Conservation (phyloP, 2,888 invertebrate genomes). For the Dicranocentrus wangi region DNA sequence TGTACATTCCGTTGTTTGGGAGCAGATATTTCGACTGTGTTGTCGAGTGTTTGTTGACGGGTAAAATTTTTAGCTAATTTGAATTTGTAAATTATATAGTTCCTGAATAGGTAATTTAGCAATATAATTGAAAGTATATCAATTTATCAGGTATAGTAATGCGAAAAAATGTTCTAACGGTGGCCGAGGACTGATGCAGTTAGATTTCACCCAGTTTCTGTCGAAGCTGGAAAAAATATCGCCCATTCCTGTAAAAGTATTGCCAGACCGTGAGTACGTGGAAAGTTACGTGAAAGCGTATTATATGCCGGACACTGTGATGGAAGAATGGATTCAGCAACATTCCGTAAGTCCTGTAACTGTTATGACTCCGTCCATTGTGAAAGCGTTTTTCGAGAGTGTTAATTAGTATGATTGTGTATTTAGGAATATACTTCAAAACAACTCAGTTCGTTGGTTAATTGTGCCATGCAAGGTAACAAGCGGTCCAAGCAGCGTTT, state of each 20-base stretch:
- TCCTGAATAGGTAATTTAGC: background rate
- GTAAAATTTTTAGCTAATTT: conserved; percentile 76
- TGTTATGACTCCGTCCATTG: background rate
- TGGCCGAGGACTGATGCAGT: conserved; percentile 96
- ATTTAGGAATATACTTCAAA: conserved; percentile 89
- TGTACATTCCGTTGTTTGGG: conserved; percentile 86
- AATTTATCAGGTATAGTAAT: conserved; percentile 87
- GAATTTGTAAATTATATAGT: background rate
- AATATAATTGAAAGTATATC: too few relatives aligned
- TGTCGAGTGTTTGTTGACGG: conserved; percentile 94
- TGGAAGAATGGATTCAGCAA: conserved; percentile 91
- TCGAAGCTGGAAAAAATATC: conserved; percentile 92
- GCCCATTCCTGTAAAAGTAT: conserved; percentile 81
- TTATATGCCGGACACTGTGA: conserved; percentile 89
- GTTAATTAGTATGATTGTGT: conserved; percentile 18
- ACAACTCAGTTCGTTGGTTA: conserved; percentile 88
- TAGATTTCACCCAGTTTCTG: conserved; percentile 96
- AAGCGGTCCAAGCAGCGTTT: conserved; percentile 90
- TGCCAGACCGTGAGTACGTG: conserved; percentile 91
- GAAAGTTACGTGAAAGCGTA: conserved; percentile 97
- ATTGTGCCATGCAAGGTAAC: conserved; percentile 89
- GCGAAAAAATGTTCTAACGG: conserved; percentile 96
- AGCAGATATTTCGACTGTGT: conserved; percentile 88
- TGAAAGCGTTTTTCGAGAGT: background rate
- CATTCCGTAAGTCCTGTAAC: conserved; percentile 79